Base-by-base conservation (phyloP, 2,113 vertebrate species). In the Empidonax traillii region DNA sequence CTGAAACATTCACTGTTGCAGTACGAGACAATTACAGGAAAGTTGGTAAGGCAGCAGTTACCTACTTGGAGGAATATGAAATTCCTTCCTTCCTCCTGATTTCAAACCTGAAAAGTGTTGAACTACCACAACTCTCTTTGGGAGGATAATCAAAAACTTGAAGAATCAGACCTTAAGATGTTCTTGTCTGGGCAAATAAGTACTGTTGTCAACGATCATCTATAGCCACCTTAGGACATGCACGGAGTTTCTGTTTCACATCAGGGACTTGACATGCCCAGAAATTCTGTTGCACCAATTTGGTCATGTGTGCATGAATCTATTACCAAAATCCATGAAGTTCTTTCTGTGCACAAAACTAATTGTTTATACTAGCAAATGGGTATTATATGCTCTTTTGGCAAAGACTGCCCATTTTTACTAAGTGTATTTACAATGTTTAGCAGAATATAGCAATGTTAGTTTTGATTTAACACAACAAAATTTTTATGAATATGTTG, bases 11-110 rank as follows among this genome's bases (percentile, higher is more conserved):
- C 75, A 44, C 62, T 90, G n/a, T 35, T 91, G 82, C 87, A 66
- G 67, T 79, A 82, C 0, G 2, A 93, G 87, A 94, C 87, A 93
- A 83, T 93, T 93, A 74, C 85, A 93, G 82, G 39, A 62, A 95
- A 91, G 79, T 47, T 93, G 31, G 61, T 78, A 74, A 82, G 58
- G 49, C 84, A 91, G 77, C n/a, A 58, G 27, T 14, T 66, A 71
- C 68, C 3, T 8, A 81, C 84, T 78, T 77, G 56, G 75, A 92
- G 41, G 61, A 90, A 61, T 90, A 82, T 53, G 65, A 87, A 96
- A 94, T 82, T 85, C 66, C 46, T 94, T 91, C 77, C 93, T 95
- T 82, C 69, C 41, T 92, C 47, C 61, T 56, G 61, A 69, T 91
- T 91, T 89, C 67, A 77, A 61, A 87, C 82, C 82, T 90, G 55